A percentile compares a stretch with the other conserved stretches of the same genome.
These are phyloP conservation scores for Pheosia tremula DNA, from an alignment of 2,888 invertebrate species.

Conservation along the genomic window DNA sequence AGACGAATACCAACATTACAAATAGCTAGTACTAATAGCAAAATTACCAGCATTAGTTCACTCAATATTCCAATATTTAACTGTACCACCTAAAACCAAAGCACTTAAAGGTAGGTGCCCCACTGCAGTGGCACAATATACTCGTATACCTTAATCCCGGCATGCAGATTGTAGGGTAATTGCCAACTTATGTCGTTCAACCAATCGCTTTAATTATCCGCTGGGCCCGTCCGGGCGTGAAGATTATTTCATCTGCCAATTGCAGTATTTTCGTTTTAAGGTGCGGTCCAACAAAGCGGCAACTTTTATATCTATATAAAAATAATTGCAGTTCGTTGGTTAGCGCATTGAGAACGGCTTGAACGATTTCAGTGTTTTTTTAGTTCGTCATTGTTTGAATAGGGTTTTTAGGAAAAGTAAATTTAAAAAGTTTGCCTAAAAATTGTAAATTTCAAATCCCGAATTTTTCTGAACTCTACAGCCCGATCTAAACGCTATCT, in stretches of 20 bases:
- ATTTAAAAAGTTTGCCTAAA: too few relatives aligned
- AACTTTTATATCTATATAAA: not conserved
- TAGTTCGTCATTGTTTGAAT: too few relatives aligned
- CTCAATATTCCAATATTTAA: not conserved
- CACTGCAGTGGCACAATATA: conserved; percentile 6
- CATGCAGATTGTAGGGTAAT: conserved; percentile 63
- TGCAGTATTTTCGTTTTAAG: conserved; percentile 52
- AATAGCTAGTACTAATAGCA: too few relatives aligned
- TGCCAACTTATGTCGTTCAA: conserved; percentile 74
- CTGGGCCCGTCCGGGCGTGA: conserved; percentile 61
- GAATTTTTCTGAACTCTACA: too few relatives aligned
- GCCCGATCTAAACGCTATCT: too few relatives aligned
- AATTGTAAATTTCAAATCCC: too few relatives aligned
- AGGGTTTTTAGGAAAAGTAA: too few relatives aligned
- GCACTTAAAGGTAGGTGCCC: not conserved
- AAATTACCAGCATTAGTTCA: not conserved
- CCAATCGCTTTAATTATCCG: conserved; percentile 70
- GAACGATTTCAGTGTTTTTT: too few relatives aligned
- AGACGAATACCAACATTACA: too few relatives aligned
- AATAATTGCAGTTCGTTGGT: too few relatives aligned
- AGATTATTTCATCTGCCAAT: conserved; percentile 75
- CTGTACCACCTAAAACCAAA: not conserved
- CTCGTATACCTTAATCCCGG: conserved; percentile 56
- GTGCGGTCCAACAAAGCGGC: conserved; percentile 10
- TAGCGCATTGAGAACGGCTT: too few relatives aligned